Conservation (phyloP, 37 sponge, comb jelly and placozoan species). For the Cliona cf. orientalis region DNA sequence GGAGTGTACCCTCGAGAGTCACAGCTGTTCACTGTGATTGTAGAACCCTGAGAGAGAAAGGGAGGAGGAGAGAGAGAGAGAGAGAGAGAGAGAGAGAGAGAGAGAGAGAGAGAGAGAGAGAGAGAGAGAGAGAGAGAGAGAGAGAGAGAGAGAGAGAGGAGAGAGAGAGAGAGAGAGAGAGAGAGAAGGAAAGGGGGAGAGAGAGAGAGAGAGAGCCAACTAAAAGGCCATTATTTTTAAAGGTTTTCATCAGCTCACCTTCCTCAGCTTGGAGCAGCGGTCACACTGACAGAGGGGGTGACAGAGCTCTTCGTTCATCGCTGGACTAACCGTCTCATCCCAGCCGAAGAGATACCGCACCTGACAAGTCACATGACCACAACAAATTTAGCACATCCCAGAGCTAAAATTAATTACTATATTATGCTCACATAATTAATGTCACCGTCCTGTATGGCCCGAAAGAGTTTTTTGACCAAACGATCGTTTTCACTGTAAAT, state of each 20-base stretch:
- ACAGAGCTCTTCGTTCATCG: conserved; percentile 15
- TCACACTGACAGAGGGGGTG: conserved; percentile 91
- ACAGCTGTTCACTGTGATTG: conserved; percentile 52
- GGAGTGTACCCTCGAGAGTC: conserved; percentile 70
- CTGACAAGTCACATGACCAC: conserved; percentile 39
- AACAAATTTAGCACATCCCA: background rate
- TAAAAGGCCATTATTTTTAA: background rate
- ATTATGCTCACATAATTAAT: conserved; percentile 34
- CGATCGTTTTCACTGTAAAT: conserved; percentile 10
- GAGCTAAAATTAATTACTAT: background rate
- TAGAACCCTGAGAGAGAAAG: too few relatives aligned
- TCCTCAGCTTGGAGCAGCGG: conserved; percentile 60
- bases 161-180: conserved; percentile 24
- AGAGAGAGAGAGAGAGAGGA: background rate
- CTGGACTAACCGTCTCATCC: conserved; percentile 5
- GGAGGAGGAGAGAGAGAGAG: conserved; percentile 4
- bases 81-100: background rate
- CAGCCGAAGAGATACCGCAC: conserved; percentile 70
- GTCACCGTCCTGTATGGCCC: conserved; percentile 69
- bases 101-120: background rate
- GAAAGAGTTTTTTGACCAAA: conserved; percentile 63
- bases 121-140: conserved; percentile 10
- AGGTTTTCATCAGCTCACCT: conserved; percentile 9
- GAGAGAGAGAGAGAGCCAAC: background rate
- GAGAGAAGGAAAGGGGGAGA: background rate